Evolutionary conservation across 2,797 vertebrate genomes (phyloP).

Genomic region (Cyclura pinguis): DNA sequence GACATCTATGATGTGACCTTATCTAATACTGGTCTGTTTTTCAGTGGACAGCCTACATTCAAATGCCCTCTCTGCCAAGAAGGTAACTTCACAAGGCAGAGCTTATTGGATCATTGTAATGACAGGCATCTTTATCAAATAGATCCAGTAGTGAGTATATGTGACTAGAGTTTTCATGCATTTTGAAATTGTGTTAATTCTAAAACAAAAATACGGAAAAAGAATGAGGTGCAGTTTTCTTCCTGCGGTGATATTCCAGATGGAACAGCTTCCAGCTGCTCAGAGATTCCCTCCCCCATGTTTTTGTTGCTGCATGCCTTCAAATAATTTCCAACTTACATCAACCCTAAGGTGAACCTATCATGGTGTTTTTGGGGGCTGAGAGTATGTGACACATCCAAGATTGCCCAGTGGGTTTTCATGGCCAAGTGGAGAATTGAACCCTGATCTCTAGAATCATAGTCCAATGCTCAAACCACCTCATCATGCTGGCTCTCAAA

Average conservation of each 20-base stretch:
- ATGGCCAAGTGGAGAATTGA: too few species aligned
- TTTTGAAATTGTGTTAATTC: conserved; percentile 15
- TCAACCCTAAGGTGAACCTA: too few species aligned
- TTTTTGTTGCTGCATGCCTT: neutral
- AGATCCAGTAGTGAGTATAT: conserved; percentile 81
- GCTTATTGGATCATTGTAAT: conserved; percentile 83
- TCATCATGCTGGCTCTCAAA: too few species aligned
- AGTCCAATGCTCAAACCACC: too few species aligned
- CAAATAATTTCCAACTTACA: too few species aligned
- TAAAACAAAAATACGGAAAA: neutral
- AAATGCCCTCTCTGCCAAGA: conserved; percentile 85
- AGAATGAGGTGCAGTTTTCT: neutral
- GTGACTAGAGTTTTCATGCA: neutral
- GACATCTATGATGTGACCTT: conserved; percentile 51
- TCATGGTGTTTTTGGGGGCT: too few species aligned
- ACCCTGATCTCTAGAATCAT: too few species aligned
- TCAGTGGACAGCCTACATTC: conserved; percentile 80
- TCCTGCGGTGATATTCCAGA: conserved; percentile 20
- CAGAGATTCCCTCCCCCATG: neutral
- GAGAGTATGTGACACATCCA: too few species aligned
- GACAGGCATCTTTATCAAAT: conserved; percentile 79
- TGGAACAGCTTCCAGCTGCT: neutral
- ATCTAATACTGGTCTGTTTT: conserved; percentile 69
- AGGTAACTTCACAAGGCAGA: conserved; percentile 81
- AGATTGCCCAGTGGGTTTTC: too few species aligned